A percentile compares a stretch with the other conserved stretches of the same genome.
These are phyloP conservation scores for Tachina lurida DNA, from an alignment of 2,888 invertebrate species.

Conservation along the genomic window DNA sequence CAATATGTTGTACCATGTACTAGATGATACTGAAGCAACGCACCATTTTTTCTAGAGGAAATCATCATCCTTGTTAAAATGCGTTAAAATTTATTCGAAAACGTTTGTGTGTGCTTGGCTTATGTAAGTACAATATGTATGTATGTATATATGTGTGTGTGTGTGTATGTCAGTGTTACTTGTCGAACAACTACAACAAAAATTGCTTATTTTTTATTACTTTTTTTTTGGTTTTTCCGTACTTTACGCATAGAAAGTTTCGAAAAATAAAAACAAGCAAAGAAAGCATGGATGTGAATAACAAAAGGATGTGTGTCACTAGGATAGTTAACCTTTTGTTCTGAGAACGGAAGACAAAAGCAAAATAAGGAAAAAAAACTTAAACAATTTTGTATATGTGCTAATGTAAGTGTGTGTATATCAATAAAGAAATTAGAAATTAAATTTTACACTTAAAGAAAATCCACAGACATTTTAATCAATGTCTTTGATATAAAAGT, in stretches of 20 bases:
- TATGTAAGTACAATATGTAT: neutral
- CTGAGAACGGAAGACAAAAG: conserved; percentile 41
- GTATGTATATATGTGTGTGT: neutral
- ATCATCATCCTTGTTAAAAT: conserved; percentile 58
- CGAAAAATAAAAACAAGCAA: neutral
- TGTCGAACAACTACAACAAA: conserved; percentile 7
- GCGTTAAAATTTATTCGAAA: conserved; percentile 40
- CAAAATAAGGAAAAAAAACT: neutral
- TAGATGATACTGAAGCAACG: neutral
- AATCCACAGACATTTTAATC: neutral
- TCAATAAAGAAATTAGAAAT: conserved; percentile 60
- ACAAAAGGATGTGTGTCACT: conserved; percentile 70
- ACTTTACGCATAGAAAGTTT: conserved; percentile 62
- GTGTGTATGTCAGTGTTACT: conserved; percentile 36
- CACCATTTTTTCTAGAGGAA: conserved; percentile 17
- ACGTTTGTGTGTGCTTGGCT: neutral
- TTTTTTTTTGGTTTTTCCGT: conserved; percentile 20
- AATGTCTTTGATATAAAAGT: neutral
- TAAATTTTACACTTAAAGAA: conserved; percentile 40
- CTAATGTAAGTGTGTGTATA: conserved; percentile 5
- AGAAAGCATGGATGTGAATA: conserved; percentile 49
- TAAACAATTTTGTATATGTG: neutral
- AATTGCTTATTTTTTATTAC: conserved; percentile 38
- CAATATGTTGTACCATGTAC: conserved; percentile 12
- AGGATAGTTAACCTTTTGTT: conserved; percentile 67